Conservation (phyloP, 2,113 vertebrate genomes). For the Zonotrichia leucophrys region DNA sequence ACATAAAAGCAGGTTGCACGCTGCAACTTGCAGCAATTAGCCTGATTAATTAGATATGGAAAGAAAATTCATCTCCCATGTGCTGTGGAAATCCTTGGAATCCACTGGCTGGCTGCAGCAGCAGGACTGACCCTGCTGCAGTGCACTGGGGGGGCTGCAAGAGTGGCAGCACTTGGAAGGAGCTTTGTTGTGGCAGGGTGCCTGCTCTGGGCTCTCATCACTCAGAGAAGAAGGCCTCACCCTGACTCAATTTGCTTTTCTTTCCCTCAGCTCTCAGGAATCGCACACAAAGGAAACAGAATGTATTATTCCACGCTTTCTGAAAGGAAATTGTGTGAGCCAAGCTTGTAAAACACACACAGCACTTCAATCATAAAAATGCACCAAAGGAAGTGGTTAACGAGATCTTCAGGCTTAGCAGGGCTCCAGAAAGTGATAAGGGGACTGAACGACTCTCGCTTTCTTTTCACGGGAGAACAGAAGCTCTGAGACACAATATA, state of each 20-base stretch:
- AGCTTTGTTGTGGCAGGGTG: neutral
- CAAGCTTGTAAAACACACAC: neutral
- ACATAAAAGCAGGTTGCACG: neutral
- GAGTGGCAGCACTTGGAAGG: neutral
- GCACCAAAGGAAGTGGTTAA: neutral
- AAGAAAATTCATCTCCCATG: neutral
- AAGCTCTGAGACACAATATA: neutral
- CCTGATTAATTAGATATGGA: neutral
- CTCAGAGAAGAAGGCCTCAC: neutral
- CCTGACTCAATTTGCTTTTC: neutral
- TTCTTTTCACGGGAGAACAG: neutral
- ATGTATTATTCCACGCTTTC: neutral
- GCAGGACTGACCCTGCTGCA: neutral
- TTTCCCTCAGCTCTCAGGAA: neutral
- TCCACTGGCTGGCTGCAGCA: neutral
- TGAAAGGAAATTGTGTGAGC: neutral
- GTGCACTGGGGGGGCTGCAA: neutral
- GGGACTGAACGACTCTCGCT: rapidly evolving
- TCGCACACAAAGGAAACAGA: neutral
- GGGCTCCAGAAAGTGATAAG: neutral
- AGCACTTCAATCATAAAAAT: neutral
- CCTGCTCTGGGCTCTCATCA: neutral
- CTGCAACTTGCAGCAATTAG: neutral
- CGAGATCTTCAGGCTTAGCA: neutral
- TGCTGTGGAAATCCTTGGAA: neutral